These are phyloP conservation scores for Polyommatus icarus DNA, from an alignment of 2,888 invertebrate species.

Conservation along the genomic window DNA sequence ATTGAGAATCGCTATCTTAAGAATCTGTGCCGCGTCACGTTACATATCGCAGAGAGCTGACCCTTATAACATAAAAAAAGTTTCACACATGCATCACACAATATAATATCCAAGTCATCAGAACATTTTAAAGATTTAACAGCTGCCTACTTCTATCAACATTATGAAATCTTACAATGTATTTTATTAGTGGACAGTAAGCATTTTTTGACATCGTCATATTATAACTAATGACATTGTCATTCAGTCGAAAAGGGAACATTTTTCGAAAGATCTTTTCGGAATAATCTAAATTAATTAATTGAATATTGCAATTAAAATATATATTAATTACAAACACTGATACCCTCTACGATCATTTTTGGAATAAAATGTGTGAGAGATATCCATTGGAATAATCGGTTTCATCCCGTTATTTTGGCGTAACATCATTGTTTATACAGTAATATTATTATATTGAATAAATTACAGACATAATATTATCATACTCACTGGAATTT, in stretches of 20 bases:
- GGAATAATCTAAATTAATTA: background rate
- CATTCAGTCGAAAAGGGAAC: background rate
- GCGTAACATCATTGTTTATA: background rate
- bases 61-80: background rate
- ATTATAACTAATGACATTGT: background rate
- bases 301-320: background rate
- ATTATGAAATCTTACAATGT: background rate
- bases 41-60: background rate
- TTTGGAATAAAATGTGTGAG: slow-evolving; percentile 21
- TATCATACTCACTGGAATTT: background rate
- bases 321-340: background rate
- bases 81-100: background rate
- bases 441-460: background rate
- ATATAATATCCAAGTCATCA: background rate
- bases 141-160: background rate
- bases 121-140: background rate
- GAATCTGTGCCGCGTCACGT: background rate
- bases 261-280: background rate
- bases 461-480: background rate
- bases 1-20: background rate
- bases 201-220: background rate
- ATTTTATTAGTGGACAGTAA: slow-evolving; percentile 7
- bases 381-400: background rate
- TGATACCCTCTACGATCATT: slow-evolving; percentile 16
- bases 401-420: slow-evolving; percentile 8